Evolutionary conservation across 53 echinoderm and acorn worm genomes (phyloP), one percentile per base, ranked within the genome.

Genomic region (Luidia sarsii): DNA sequence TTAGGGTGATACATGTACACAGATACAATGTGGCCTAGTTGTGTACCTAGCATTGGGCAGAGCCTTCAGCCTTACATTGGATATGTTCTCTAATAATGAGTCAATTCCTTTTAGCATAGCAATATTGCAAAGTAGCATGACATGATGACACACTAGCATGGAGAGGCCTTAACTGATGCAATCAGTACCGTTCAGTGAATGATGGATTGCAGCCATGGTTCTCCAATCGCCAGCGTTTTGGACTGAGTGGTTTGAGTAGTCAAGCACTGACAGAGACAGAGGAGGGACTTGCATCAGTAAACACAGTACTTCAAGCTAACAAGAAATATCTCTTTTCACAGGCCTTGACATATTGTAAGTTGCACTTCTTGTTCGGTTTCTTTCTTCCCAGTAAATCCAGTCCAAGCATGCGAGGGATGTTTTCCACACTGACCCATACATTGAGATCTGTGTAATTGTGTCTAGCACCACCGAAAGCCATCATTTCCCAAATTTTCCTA

Each of bases 171-270:
- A 79, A 27, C 46, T 38, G 9, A 30, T 5, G 9, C 60, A 23
- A 28, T 14, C 80, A 94, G 94, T 75, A 91, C 32, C 67, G 94
- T 0, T 66, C 84, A 43, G 64, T 88, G 56, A 94, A 94, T 51
- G 94, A 94, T 82, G 94, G 94, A 0, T 71, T 91, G 18, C 94
- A 94, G 56, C 94, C 94, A 10, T 94, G 94, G 94, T 94, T 79
- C 68, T 94, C 91, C 15, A 77, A 86, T 57, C 85, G 94, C 30
- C 85, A 87, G 27, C 49, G 87, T 51, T 94, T 94, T 86, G 94
- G 94, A 34, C 86, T 94, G 2, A 81, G 91, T 57, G 61, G 84
- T 29, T 46, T 89, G 19, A 80, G 82, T 20, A 91, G 91, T 28
- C 70, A 82, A n/a, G 55, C 30, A 9, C 63, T 94, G 14, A 77